These are phyloP conservation scores for Penaeus japonicus DNA, from an alignment of 1,140 invertebrate species.

Conservation along the genomic window DNA sequence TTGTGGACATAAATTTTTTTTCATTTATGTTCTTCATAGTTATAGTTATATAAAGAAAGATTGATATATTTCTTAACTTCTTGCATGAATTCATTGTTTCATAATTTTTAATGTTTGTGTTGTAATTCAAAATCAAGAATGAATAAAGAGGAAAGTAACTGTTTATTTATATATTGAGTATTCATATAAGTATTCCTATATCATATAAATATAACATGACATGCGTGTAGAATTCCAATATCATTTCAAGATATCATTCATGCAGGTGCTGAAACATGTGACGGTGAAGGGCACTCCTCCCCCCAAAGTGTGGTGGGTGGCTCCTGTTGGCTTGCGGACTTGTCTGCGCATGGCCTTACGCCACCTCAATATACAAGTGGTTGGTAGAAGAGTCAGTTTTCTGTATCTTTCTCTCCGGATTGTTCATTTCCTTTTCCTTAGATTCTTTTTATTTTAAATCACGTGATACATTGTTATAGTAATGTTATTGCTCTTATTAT, in stretches of 20 bases:
- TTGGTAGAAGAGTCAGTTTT: background rate
- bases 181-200: too few species aligned
- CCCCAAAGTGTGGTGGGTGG: slow-evolving; percentile 92
- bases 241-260: slow-evolving; percentile 45
- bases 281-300: slow-evolving; percentile 85
- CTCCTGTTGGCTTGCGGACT: slow-evolving; percentile 82
- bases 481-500: background rate
- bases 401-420: background rate
- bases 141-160: too few species aligned
- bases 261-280: slow-evolving; percentile 82
- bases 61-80: too few species aligned
- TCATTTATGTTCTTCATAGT: too few species aligned
- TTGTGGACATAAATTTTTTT: too few species aligned
- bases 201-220: too few species aligned
- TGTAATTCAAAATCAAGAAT: too few species aligned
- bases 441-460: background rate
- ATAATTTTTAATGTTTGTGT: too few species aligned
- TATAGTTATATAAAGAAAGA: too few species aligned
- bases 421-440: background rate
- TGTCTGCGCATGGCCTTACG: slow-evolving; percentile 83
- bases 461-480: background rate
- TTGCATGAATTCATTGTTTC: too few species aligned
- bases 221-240: too few species aligned
- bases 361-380: slow-evolving; percentile 80
- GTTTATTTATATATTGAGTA: too few species aligned